Percentiles rank a stretch among this genome's conserved stretches.
Conservation (phyloP, 2,797 vertebrate species). For the Takifugu rubripes region DNA sequence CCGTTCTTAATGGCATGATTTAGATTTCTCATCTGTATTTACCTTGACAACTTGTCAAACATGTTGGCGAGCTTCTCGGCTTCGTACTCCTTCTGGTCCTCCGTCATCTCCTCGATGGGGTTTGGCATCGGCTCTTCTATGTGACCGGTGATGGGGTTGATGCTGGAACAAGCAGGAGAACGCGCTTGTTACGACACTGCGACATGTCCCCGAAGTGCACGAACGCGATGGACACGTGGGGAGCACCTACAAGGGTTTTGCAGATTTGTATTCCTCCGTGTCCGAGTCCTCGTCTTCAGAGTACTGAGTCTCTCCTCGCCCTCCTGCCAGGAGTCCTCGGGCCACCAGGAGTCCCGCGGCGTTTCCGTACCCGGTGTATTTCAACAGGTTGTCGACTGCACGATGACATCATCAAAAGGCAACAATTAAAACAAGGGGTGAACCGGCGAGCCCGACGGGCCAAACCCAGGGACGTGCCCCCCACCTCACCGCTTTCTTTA, state of each 20-base stretch:
- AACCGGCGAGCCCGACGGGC: not conserved
- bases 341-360: conserved; percentile 93
- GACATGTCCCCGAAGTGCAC: not conserved
- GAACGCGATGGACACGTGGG: not conserved
- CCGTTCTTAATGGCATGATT: not conserved
- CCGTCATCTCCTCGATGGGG: conserved; percentile 96
- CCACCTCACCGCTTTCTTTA: conserved; percentile 89
- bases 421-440: not conserved
- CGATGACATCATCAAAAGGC: conserved; percentile 8
- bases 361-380: conserved; percentile 98
- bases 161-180: conserved; percentile 70
- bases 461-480: not conserved
- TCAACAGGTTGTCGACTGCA: conserved; percentile 93
- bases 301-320: conserved; percentile 94
- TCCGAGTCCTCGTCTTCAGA: conserved; percentile 97
- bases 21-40: conserved; percentile 24
- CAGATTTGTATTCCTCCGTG: conserved; percentile 96
- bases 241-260: conserved; percentile 83
- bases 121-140: conserved; percentile 94
- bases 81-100: conserved; percentile 98
- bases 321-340: conserved; percentile 90
- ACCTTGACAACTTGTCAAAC: conserved; percentile 97
- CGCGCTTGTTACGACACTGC: not conserved
- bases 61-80: conserved; percentile 95
- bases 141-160: conserved; percentile 97